Percentiles rank a stretch among this genome's conserved stretches.
These are phyloP conservation scores for Xiphydria camelus DNA, from an alignment of 2,888 invertebrate species.

Conservation along the genomic window DNA sequence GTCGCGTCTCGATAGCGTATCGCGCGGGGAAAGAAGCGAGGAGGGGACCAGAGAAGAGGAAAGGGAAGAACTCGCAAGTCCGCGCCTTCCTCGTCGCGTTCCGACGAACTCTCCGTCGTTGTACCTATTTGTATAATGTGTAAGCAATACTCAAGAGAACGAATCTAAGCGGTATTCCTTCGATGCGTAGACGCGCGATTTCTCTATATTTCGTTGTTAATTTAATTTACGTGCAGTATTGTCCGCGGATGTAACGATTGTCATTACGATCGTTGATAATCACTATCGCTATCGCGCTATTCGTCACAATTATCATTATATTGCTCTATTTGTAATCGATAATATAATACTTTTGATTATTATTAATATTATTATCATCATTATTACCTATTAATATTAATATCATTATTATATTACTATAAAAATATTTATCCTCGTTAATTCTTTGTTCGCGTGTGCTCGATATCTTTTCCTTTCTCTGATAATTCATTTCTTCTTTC, in stretches of 20 bases:
- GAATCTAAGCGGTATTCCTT: conserved; percentile 16
- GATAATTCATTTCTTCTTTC: conserved; percentile 15
- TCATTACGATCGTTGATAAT: conserved; percentile 22
- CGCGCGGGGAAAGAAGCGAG: too few relatives aligned
- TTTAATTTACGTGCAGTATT: conserved; percentile 53
- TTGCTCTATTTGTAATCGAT: conserved; percentile 21
- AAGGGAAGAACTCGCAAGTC: too few relatives aligned
- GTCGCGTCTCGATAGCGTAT: too few relatives aligned
- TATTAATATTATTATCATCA: conserved; percentile 8
- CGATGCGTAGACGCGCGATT: conserved; percentile 14
- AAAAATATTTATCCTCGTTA: conserved; percentile 41
- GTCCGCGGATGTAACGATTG: conserved; percentile 13
- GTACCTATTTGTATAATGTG: too few relatives aligned
- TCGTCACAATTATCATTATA: conserved; percentile 5
- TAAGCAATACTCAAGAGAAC: conserved; percentile 29
- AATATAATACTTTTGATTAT: conserved; percentile 30
- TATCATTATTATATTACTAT: conserved; percentile 21
- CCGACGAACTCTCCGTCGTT: too few relatives aligned
- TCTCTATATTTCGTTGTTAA: conserved; percentile 27
- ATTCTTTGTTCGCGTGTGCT: conserved; percentile 8
- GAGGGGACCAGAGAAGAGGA: too few relatives aligned
- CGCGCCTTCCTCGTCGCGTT: too few relatives aligned
- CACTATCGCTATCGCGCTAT: conserved; percentile 9
- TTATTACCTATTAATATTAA: conserved; percentile 2
- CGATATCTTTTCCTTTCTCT: conserved; percentile 14